Evolutionary conservation across 2,797 vertebrate genomes (phyloP).

Genomic region (Pseudochirops corinnae): DNA sequence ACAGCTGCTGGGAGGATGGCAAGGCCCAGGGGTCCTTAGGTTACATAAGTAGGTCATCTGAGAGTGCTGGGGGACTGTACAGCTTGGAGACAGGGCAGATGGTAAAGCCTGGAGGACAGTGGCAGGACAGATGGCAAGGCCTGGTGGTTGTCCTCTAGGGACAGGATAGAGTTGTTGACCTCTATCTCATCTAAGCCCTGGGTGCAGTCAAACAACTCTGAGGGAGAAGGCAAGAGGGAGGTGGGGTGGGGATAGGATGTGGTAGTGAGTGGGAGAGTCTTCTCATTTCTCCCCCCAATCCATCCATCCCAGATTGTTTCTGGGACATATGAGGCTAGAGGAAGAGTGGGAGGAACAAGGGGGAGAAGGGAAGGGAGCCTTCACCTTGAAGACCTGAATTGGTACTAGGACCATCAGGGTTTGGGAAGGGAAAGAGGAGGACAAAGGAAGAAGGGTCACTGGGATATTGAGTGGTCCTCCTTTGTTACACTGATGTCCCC

Average conservation of each 20-base stretch:
- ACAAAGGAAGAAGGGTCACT: neutral
- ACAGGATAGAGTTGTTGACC: neutral
- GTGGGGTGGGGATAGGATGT: neutral
- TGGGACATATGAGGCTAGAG: neutral
- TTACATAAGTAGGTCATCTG: neutral
- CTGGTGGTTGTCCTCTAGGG: neutral
- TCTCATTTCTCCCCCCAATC: neutral
- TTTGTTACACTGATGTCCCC: neutral
- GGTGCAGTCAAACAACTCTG: neutral
- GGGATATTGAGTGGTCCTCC: neutral
- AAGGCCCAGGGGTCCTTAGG: neutral
- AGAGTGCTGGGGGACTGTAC: neutral
- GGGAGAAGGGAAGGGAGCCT: neutral
- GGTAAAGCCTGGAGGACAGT: neutral
- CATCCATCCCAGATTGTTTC: neutral
- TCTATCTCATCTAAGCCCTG: neutral
- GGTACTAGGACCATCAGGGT: neutral
- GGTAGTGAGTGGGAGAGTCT: neutral
- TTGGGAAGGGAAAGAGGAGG: neutral
- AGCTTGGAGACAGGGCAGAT: neutral
- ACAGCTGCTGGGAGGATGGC: neutral
- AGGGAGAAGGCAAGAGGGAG: neutral
- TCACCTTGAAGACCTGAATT: neutral
- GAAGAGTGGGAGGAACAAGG: neutral
- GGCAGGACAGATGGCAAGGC: neutral